Conservation (phyloP, 2,113 vertebrate species). For the human (Homo sapiens) region DNA sequence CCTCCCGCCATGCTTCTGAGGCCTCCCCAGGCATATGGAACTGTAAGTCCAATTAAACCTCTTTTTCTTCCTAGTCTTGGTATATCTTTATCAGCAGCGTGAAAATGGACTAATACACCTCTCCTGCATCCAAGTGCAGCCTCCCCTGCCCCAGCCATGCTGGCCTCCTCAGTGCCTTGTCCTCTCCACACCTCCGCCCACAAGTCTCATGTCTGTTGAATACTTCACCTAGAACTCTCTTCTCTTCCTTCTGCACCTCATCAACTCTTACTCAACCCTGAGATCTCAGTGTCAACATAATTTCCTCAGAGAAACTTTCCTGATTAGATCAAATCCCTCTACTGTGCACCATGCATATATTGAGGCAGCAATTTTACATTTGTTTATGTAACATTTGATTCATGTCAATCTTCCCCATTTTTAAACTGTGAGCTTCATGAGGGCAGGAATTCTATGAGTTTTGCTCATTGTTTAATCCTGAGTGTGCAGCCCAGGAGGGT, state of each 20-base stretch:
- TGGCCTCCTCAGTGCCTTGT: neutral
- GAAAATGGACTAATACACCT: too few species aligned
- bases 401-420: neutral
- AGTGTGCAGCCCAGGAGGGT: neutral
- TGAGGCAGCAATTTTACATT: neutral
- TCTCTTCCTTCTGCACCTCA: neutral
- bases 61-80: too few species aligned
- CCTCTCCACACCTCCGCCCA: neutral
- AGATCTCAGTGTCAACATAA: neutral
- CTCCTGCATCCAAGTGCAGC: rapidly evolving
- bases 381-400: neutral
- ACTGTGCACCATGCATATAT: neutral
- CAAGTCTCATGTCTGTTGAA: neutral
- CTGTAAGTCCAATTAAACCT: too few species aligned
- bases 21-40: too few species aligned
- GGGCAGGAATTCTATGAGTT: neutral
- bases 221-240: neutral
- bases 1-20: too few species aligned
- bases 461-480: neutral
- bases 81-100: too few species aligned
- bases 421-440: neutral
- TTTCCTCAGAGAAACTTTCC: neutral
- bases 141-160: neutral
- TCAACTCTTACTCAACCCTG: neutral
- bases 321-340: neutral